These are phyloP conservation scores for Centroberyx gerrardi DNA, from an alignment of 2,797 vertebrate genomes.

Conservation along the genomic window DNA sequence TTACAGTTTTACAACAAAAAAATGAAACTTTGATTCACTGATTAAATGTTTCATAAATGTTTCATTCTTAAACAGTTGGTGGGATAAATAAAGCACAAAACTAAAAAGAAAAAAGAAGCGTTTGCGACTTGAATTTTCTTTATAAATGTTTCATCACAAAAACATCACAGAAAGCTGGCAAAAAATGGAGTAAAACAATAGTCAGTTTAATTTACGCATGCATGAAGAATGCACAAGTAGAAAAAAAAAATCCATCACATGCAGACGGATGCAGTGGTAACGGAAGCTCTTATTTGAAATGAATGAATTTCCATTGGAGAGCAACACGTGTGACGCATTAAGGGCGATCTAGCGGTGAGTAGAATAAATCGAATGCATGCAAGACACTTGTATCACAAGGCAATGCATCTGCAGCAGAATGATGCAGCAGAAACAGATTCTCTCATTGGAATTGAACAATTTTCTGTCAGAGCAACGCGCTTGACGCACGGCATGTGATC, in stretches of 20 bases:
- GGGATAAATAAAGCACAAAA: too few species aligned
- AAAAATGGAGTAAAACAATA: neutral
- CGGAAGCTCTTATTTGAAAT: neutral
- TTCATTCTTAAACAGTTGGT: too few species aligned
- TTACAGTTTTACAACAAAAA: too few species aligned
- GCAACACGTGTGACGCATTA: neutral
- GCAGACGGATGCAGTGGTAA: neutral
- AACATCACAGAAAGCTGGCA: neutral
- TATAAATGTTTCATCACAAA: neutral
- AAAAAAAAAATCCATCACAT: too few species aligned
- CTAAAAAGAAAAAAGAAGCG: too few species aligned
- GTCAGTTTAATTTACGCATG: too few species aligned
- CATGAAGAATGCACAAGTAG: too few species aligned
- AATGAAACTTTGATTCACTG: too few species aligned
- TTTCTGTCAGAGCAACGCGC: constrained; percentile 28
- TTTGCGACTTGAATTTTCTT: too few species aligned
- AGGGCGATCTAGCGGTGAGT: constrained; percentile 8
- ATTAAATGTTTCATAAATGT: too few species aligned
- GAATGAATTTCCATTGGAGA: neutral
- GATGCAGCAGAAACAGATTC: constrained; percentile 19
- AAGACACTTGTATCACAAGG: neutral
- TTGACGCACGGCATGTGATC: neutral
- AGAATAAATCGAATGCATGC: neutral
- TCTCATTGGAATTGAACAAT: constrained; percentile 51
- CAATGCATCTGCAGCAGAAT: constrained; percentile 8